Evolutionary conservation across 2,888 invertebrate genomes (phyloP).

Genomic region (Loripinus fragilis): DNA sequence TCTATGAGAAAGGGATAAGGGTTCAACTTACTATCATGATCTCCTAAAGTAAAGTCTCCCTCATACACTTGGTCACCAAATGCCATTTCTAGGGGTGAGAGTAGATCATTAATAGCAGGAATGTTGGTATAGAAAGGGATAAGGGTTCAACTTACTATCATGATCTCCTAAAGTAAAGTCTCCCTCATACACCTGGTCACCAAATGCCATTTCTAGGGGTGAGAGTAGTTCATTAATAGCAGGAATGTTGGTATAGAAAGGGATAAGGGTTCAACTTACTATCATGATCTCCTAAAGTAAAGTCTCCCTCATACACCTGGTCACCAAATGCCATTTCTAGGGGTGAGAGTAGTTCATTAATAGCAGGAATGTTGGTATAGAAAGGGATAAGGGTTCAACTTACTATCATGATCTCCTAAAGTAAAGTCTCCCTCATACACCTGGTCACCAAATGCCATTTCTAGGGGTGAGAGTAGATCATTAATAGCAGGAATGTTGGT

Average conservation of each 20-base stretch:
- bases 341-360: conserved; percentile 89
- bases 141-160: too few relatives aligned
- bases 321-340: conserved; percentile 92
- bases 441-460: conserved; percentile 89
- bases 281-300: conserved; percentile 92
- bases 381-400: too few relatives aligned
- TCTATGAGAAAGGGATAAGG: not conserved
- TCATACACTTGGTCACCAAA: conserved; percentile 87
- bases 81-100: conserved; percentile 93
- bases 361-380: too few relatives aligned
- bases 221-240: too few relatives aligned
- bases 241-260: too few relatives aligned
- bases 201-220: too few relatives aligned
- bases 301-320: conserved; percentile 89
- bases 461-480: conserved; percentile 92
- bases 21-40: conserved; percentile 87
- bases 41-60: conserved; percentile 93
- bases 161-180: too few relatives aligned
- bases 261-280: too few relatives aligned
- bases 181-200: too few relatives aligned
- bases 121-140: too few relatives aligned
- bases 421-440: conserved; percentile 90
- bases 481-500: too few relatives aligned
- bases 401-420: conserved; percentile 91
- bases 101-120: conserved; percentile 95